Conservation (phyloP, 2,113 vertebrate genomes). For the Rhagologus leucostigma region DNA sequence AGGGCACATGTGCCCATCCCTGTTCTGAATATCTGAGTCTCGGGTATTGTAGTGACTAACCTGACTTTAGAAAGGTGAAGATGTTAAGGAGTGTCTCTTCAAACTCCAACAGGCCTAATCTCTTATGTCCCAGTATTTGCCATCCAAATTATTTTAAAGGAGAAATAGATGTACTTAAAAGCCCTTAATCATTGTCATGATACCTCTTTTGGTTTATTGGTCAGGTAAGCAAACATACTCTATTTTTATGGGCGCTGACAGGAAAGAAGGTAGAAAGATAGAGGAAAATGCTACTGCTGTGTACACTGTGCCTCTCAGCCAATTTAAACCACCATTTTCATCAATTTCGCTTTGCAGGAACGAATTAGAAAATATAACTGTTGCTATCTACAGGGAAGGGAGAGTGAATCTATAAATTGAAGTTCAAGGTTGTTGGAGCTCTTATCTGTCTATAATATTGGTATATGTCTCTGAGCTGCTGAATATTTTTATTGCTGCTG, state of each 20-base stretch:
- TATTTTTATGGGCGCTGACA: background rate
- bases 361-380: background rate
- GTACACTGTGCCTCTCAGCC: background rate
- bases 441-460: background rate
- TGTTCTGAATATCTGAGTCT: background rate
- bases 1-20: background rate
- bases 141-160: background rate
- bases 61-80: background rate
- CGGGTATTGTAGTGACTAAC: background rate
- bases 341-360: background rate
- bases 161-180: background rate
- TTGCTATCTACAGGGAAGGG: background rate
- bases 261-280: background rate
- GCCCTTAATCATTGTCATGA: background rate
- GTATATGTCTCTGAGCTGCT: background rate
- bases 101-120: background rate
- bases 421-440: background rate
- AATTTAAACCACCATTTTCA: background rate
- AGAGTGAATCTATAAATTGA: background rate
- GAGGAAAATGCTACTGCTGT: background rate
- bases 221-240: background rate
- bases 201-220: background rate
- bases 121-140: background rate
- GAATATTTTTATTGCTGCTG: conserved; percentile 8
- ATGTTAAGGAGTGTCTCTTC: background rate